Base-by-base conservation (phyloP, 2,888 invertebrate genomes). In the Stratiomys singularior region DNA sequence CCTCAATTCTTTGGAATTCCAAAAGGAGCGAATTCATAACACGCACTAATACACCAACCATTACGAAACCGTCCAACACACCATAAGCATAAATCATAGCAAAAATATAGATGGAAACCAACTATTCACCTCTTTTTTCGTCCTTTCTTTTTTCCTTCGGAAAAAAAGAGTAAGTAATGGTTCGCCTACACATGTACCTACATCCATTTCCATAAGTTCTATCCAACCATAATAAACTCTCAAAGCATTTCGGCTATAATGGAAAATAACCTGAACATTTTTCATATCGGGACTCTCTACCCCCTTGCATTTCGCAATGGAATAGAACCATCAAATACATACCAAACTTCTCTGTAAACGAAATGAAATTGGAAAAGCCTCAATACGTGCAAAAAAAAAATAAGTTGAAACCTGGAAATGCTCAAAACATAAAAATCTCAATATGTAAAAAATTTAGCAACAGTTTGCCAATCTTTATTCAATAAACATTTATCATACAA, bases 401-500 rank as follows among this genome's bases (percentile, higher is more conserved):
- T n/a, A n/a, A n/a, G n/a, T 21, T 30, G 76, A 76, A 66, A 46
- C 46, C 11, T 52, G 76, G 47, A 76, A 46, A 18, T 25, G 5
- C 21, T 3, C 21, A 15, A 60, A 60, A 60, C 21, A 60, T 60
- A 5, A 1, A 25, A 11, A 60, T 25, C 47, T 27, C 25, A 47
- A 47, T 46, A 76, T 66, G 44, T 77, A 78, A 79, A 78, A 79
- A 79, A 78, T 79, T 78, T 58, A 79, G 79, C 79, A 79, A 79
- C 79, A 79, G 79, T 78, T 79, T 72, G 78, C 78, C 79, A 79
- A 79, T 79, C 79, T 79, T 77, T 79, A 77, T 79, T 79, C 79
- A 79, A 79, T 79, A 79, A 79, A 79, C 79, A 79, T 79, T 79
- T 79, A 79, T 79, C 79, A 79, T 79, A 77, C 58, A 76, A 67